These are phyloP conservation scores for Loriculus beryllinus DNA, from an alignment of 2,797 vertebrate species.

Conservation along the genomic window DNA sequence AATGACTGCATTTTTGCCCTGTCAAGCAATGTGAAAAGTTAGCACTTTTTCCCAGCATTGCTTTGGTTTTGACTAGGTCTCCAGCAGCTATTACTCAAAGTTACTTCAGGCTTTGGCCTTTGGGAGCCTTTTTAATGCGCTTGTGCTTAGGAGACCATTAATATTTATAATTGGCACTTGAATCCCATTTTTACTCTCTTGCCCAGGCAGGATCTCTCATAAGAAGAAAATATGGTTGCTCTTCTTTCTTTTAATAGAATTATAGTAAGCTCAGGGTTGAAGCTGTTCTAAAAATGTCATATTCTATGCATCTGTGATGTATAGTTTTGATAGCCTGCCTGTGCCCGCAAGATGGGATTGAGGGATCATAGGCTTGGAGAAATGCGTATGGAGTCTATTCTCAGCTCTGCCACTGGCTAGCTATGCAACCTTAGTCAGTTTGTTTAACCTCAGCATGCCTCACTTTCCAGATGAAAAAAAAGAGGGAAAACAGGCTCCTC, in stretches of 20 bases:
- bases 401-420: conserved; percentile 32
- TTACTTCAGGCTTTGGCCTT: background rate
- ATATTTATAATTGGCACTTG: conserved; percentile 1
- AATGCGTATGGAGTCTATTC: conserved; percentile 8
- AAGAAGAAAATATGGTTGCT: background rate
- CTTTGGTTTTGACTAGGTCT: background rate
- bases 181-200: conserved; percentile 21
- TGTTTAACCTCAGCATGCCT: background rate
- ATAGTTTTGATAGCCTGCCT: background rate
- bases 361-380: background rate
- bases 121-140: background rate
- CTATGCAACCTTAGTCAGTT: background rate
- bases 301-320: background rate
- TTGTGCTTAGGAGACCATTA: background rate
- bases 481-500: background rate
- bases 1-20: background rate
- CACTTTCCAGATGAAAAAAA: background rate
- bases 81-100: background rate
- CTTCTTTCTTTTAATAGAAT: background rate
- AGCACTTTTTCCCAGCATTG: background rate
- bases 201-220: background rate
- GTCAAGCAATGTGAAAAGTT: background rate
- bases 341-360: background rate
- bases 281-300: conserved; percentile 49
- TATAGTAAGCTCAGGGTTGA: background rate